Base-by-base conservation (phyloP, 2,888 invertebrate genomes). In the Smittia aterrima region DNA sequence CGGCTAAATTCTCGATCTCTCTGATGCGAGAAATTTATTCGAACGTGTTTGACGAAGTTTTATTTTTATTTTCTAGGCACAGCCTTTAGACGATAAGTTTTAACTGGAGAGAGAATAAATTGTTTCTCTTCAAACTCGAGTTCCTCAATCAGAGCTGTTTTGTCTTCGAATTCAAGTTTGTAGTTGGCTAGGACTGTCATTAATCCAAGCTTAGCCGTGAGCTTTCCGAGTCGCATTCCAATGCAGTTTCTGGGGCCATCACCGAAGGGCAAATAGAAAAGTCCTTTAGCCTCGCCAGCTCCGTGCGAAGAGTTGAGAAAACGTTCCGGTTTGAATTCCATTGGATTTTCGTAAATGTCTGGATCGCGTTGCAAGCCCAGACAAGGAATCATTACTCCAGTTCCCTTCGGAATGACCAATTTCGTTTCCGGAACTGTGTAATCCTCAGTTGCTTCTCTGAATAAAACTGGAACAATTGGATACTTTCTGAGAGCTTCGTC, bases 361-460 rank as follows among this genome's bases (percentile, higher is more conserved):
- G 80, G 80, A 78, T 85, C 84, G 1, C 82, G 77, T 53, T 85
- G 85, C n/a, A 85, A 79, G 66, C 82, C 83, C 76, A 81, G 75
- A 6, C 82, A 76, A 0, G 84, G 81, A 64, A 85, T 80, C 71
- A 82, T 78, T 38, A 84, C 76, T 0, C 79, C 77, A 25, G 80
- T 81, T 11, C 82, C 83, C 75, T 81, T 80, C 9, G 79, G 79
- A n/a, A 84, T 79, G 3, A 78, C 77, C 1, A 78, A 78, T 40
- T 81, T 78, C 1, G 79, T 80, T 38, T 79, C 79, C 0, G 83
- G 81, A 27, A 84, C 76, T 3, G 76, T 77, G 70, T 79, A 84
- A 9, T 79, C 78, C 75, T n/a, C n/a, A n/a, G n/a, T n/a, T n/a
- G n/a, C n/a, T n/a, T n/a, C 76, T 4, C 83, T 79, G 74, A 83